Evolutionary conservation across 2,113 vertebrate genomes (phyloP).

Genomic region (Otocyon megalotis): DNA sequence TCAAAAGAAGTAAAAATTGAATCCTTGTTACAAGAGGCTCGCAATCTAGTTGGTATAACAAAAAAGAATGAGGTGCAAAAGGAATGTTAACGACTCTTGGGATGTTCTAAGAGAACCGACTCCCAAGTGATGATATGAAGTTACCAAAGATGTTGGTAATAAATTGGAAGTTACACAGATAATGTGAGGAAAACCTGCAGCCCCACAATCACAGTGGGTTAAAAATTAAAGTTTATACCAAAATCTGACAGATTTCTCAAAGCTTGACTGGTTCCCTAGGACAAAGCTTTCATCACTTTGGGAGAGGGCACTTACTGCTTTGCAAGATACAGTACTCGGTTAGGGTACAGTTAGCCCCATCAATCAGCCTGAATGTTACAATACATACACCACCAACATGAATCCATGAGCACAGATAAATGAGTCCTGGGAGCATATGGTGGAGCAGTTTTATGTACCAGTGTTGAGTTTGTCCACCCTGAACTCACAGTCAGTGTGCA

Average conservation of each 20-base stretch:
- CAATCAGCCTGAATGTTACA: neutral
- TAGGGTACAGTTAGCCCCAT: neutral
- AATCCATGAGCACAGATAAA: neutral
- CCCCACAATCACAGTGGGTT: neutral
- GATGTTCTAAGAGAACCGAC: neutral
- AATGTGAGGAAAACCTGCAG: neutral
- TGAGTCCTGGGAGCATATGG: neutral
- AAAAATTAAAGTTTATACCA: neutral
- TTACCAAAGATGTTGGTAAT: neutral
- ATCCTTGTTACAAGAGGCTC: neutral
- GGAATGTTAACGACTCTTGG: neutral
- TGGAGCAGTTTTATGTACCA: neutral
- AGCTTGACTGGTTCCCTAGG: neutral
- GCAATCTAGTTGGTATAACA: neutral
- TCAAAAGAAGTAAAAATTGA: neutral
- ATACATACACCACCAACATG: fast-evolving
- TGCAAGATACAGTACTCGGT: neutral
- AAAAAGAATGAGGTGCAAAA: neutral
- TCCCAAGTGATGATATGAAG: neutral
- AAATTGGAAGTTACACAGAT: neutral
- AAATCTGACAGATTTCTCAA: neutral
- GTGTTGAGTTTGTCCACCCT: neutral
- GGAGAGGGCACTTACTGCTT: neutral
- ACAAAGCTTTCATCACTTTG: neutral
- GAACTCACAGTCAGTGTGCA: neutral